A percentile compares a stretch with the other conserved stretches of the same genome.
These are phyloP conservation scores for Coilia nasus DNA, from an alignment of 2,797 vertebrate species.

Conservation along the genomic window DNA sequence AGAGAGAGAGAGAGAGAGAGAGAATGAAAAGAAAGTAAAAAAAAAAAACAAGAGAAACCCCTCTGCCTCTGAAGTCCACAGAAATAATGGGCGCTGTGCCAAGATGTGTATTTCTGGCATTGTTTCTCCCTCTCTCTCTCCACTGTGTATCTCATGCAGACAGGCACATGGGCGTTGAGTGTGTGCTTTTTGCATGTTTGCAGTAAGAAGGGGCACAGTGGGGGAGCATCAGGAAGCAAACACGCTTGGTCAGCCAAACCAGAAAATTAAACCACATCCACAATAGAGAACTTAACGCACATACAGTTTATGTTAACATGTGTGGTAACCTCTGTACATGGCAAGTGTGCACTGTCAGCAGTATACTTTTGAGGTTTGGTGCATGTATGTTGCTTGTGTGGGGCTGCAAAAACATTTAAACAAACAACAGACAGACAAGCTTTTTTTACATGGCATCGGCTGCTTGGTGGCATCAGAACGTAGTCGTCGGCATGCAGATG, in stretches of 20 bases:
- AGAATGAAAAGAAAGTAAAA: neutral
- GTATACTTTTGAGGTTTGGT: neutral
- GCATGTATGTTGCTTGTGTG: neutral
- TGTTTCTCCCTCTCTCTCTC: slow-evolving; percentile 1
- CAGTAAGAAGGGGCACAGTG: neutral
- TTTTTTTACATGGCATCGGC: neutral
- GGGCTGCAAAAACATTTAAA: neutral
- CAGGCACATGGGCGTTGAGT: too few relatives aligned
- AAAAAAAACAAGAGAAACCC: neutral
- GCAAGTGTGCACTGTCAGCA: neutral
- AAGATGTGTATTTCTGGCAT: neutral
- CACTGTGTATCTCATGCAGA: neutral
- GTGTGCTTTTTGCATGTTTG: slow-evolving; percentile 9
- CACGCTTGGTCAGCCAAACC: neutral
- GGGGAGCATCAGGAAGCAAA: neutral
- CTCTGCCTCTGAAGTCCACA: slow-evolving; percentile 12
- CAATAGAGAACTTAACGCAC: neutral
- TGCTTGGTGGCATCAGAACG: neutral
- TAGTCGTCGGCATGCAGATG: neutral
- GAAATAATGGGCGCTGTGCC: slow-evolving; percentile 9
- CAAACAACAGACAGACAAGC: neutral
- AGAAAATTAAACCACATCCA: neutral
- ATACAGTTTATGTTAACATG: neutral
- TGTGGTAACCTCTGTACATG: neutral
- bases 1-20: neutral